Evolutionary conservation across 53 echinoderm and acorn worm genomes (phyloP).

Genomic region (Pentamera pediparva): DNA sequence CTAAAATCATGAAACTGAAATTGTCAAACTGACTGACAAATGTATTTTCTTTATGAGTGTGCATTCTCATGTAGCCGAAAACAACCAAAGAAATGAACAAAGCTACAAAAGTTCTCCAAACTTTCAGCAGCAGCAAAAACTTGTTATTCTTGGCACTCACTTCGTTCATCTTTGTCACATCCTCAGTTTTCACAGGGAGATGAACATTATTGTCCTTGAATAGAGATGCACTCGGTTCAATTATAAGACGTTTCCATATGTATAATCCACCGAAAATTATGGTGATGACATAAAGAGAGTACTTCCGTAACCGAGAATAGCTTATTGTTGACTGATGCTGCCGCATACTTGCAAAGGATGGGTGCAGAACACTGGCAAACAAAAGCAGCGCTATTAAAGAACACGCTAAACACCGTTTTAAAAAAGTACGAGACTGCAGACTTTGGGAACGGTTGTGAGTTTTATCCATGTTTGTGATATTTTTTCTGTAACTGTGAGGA

Average conservation of each 20-base stretch:
- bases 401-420: not conserved
- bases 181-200: not conserved
- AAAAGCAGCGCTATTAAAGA: not conserved
- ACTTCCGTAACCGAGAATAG: not conserved
- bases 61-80: slow-evolving; percentile 1
- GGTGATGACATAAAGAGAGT: not conserved
- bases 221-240: no score
- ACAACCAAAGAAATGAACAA: not conserved
- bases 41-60: not conserved
- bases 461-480: no score
- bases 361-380: not conserved
- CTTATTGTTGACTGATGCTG: not conserved
- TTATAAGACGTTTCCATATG: slow-evolving; percentile 6
- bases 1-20: slow-evolving; percentile 3
- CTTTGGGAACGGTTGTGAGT: not conserved
- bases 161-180: not conserved
- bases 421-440: not conserved
- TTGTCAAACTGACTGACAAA: slow-evolving; percentile 2
- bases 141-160: no score
- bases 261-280: slow-evolving; percentile 7
- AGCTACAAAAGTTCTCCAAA: not conserved
- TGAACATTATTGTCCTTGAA: not conserved
- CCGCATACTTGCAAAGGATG: no score
- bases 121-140: not conserved
- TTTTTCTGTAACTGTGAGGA: no score